Percentiles rank a stretch among this genome's conserved stretches.
phyloP scores from a whole-genome alignment of 2,113 vertebrate species.

The Speoplatyrhinus poulsoni region DNA sequence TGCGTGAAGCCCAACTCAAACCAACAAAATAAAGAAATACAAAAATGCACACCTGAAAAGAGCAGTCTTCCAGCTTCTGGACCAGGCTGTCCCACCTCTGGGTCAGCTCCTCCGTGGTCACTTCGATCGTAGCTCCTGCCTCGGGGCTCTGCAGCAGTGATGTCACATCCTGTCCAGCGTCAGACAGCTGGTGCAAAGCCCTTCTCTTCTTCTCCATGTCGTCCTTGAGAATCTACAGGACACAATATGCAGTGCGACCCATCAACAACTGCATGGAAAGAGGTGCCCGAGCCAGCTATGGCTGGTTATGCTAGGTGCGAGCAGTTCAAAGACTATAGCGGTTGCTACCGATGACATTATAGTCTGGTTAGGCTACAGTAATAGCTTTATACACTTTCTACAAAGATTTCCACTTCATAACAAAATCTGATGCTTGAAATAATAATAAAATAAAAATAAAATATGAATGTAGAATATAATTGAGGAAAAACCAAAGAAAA shows the following conservation, averaged over 20 bases:
- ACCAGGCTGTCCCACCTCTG: conserved; percentile 95
- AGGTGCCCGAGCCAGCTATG: too few species aligned
- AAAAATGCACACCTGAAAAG: conserved; percentile 83
- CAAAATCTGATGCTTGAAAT: too few species aligned
- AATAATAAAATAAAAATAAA: too few species aligned
- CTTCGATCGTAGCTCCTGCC: conserved; percentile 79
- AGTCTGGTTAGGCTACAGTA: too few species aligned
- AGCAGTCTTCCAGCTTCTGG: conserved; percentile 93
- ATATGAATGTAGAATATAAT: too few species aligned
- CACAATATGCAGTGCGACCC: background rate
- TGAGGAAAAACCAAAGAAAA: too few species aligned
- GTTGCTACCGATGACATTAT: too few species aligned
- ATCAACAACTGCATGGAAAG: background rate
- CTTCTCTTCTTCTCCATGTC: conserved; percentile 93
- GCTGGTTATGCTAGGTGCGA: too few species aligned
- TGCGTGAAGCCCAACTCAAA: too few species aligned
- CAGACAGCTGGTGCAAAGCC: conserved; percentile 86
- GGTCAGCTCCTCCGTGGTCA: conserved; percentile 85
- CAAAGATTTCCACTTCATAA: too few species aligned
- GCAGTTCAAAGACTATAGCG: too few species aligned
- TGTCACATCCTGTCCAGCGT: conserved; percentile 87
- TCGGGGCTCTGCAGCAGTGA: conserved; percentile 79
- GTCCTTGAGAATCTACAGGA: conserved; percentile 87
- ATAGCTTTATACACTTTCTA: too few species aligned
- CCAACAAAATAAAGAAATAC: background rate